These are phyloP conservation scores for Cetonia aurata DNA, from an alignment of 2,888 invertebrate species.

Conservation along the genomic window DNA sequence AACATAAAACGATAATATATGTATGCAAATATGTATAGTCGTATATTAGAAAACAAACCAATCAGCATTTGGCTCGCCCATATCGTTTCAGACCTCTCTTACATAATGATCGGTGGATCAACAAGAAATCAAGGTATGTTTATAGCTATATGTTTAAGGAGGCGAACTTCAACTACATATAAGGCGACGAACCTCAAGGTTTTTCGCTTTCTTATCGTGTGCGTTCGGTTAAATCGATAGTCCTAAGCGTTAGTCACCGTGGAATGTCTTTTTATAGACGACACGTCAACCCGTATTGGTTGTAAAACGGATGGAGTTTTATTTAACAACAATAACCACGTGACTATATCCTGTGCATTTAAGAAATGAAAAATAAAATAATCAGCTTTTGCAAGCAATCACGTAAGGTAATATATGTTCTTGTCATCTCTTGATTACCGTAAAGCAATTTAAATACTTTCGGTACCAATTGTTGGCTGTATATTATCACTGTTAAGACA, in stretches of 20 bases:
- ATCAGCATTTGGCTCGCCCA: conserved; percentile 24
- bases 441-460: too few relatives aligned
- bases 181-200: conserved; percentile 48
- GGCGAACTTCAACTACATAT: conserved; percentile 46
- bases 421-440: too few relatives aligned
- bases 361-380: too few relatives aligned
- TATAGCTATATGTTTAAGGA: conserved; percentile 13
- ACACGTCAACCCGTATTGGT: conserved; percentile 28
- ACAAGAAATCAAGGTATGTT: background rate
- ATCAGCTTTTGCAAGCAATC: too few relatives aligned
- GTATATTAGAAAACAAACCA: conserved; percentile 2
- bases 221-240: conserved; percentile 16
- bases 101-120: conserved; percentile 8
- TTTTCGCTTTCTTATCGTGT: conserved; percentile 32
- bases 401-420: too few relatives aligned
- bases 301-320: conserved; percentile 12
- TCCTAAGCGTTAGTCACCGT: conserved; percentile 33
- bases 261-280: conserved; percentile 41
- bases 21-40: background rate
- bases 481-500: too few relatives aligned
- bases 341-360: background rate
- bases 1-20: background rate
- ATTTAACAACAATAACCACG: background rate
- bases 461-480: too few relatives aligned
- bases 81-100: conserved; percentile 1